phyloP scores from a whole-genome alignment of 92 coral and sea anemone species.

The Paramuricea clavata region DNA sequence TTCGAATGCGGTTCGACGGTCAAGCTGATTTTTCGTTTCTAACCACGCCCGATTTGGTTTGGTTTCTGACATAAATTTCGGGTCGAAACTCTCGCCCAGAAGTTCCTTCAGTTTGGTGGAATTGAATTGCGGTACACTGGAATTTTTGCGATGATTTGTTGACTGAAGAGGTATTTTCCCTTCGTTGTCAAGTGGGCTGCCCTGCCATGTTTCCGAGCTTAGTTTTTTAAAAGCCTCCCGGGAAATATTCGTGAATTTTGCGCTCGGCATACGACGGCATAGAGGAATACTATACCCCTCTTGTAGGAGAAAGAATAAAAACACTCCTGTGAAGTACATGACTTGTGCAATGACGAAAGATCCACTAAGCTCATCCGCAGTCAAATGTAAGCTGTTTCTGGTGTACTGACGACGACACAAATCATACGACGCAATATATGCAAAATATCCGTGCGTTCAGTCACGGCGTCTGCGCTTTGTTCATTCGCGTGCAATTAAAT shows the following conservation, averaged over 20 bases:
- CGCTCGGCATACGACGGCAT: not conserved
- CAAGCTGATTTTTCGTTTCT: not conserved
- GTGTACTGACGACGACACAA: not conserved
- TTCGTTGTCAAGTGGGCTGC: not conserved
- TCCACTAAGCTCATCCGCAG: not conserved
- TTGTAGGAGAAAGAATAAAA: not conserved
- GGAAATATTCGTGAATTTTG: constrained; percentile 11
- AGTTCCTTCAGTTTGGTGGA: constrained; percentile 20
- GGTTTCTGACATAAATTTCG: constrained; percentile 29
- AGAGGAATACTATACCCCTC: not conserved
- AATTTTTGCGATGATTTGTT: not conserved
- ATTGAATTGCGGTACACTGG: not conserved
- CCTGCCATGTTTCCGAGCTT: not conserved
- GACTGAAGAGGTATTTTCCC: not conserved
- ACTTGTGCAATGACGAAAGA: not conserved
- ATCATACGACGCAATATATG: not conserved
- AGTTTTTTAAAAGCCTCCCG: constrained; percentile 20
- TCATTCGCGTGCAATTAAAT: constrained; percentile 38
- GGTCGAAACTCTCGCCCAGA: constrained; percentile 6
- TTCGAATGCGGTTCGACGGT: constrained; percentile 12
- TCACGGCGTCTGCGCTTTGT: constrained; percentile 53
- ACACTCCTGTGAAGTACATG: not conserved
- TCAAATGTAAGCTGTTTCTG: constrained; percentile 3
- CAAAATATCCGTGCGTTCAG: not conserved
- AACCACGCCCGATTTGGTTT: constrained; percentile 33